These are phyloP conservation scores for Bombylius major DNA, from an alignment of 2,888 invertebrate genomes.

Conservation along the genomic window DNA sequence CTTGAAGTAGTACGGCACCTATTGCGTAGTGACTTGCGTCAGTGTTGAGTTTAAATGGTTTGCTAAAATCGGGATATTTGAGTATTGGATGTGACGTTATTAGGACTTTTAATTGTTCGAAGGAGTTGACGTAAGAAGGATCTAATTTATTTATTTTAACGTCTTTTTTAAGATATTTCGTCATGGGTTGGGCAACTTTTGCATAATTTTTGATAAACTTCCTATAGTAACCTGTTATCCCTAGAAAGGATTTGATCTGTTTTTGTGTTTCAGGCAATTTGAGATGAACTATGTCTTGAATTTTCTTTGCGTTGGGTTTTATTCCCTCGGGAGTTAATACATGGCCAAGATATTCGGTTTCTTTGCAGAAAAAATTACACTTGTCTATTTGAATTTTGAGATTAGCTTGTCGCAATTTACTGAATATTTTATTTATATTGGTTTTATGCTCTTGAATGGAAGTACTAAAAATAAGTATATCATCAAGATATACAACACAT, in stretches of 20 bases:
- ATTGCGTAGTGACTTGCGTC: background rate
- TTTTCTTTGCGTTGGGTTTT: background rate
- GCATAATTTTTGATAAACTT: background rate
- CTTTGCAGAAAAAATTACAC: background rate
- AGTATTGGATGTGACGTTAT: background rate
- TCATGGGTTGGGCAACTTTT: background rate
- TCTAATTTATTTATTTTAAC: background rate
- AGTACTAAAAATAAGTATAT: constrained; percentile 17
- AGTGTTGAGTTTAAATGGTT: background rate
- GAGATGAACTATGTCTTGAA: background rate
- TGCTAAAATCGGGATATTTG: background rate
- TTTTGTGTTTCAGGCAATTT: background rate
- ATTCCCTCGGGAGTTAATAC: background rate
- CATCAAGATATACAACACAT: constrained; percentile 21
- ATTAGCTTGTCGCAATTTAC: background rate
- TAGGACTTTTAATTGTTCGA: background rate
- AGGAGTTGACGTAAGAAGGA: background rate
- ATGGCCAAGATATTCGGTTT: background rate
- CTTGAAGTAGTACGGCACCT: background rate
- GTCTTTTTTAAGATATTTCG: background rate
- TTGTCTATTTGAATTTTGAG: background rate
- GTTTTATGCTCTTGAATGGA: constrained; percentile 16
- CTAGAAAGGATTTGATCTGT: background rate
- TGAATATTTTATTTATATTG: background rate
- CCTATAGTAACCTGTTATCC: background rate